These are phyloP conservation scores for Thereva nobilitata DNA, from an alignment of 2,888 invertebrate species.

Conservation along the genomic window DNA sequence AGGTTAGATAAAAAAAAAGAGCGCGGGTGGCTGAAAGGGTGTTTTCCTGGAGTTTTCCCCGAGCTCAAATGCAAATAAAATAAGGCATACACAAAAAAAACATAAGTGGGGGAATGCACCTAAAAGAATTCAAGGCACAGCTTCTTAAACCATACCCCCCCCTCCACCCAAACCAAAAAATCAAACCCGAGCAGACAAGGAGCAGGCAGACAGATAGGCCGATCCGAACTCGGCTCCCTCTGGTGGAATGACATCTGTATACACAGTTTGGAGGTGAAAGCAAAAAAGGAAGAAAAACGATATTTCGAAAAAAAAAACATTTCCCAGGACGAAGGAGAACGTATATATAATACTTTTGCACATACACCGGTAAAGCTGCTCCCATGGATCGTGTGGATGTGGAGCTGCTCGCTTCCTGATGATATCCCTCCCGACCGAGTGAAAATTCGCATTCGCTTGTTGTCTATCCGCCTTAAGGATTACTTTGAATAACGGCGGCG, in stretches of 20 bases:
- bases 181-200: constrained; percentile 11
- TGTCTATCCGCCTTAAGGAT: constrained; percentile 29
- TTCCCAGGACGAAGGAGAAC: constrained; percentile 9
- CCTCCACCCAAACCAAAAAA: constrained; percentile 12
- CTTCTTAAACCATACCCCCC: not conserved
- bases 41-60: constrained; percentile 24
- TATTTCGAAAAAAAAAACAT: constrained; percentile 28
- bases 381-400: too few species aligned
- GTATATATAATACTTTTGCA: not conserved
- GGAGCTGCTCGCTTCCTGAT: too few species aligned
- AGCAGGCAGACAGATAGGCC: constrained; percentile 19
- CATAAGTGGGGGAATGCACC: not conserved
- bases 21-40: constrained; percentile 1
- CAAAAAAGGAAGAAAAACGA: constrained; percentile 19
- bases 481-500: not conserved
- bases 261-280: constrained; percentile 29
- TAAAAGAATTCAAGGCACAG: too few species aligned
- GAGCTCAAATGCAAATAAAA: constrained; percentile 32
- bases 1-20: not conserved
- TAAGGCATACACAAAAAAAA: constrained; percentile 9
- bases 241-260: constrained; percentile 5
- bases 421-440: not conserved
- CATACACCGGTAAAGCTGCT: too few species aligned
- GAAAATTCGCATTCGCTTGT: constrained; percentile 9
- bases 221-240: constrained; percentile 10